Percentiles rank a stretch among this genome's conserved stretches.
phyloP scores from a whole-genome alignment of 2,113 vertebrate species.

The Xyrauchen texanus region DNA sequence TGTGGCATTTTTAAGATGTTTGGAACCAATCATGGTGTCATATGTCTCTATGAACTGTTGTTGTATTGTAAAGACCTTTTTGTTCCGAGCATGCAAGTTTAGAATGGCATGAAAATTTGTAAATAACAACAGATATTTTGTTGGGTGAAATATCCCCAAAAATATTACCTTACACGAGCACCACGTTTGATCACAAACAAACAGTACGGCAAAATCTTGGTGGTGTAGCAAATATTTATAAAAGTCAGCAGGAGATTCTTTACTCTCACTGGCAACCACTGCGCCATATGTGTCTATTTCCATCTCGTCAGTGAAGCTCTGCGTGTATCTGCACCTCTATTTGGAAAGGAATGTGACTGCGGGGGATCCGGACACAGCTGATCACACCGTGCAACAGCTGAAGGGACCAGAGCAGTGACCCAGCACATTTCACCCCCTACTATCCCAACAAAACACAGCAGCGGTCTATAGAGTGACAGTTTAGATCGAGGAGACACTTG shows the following conservation, averaged over 20 bases:
- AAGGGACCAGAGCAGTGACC: constrained; percentile 64
- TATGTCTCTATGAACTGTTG: too few species aligned
- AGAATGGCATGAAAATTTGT: too few species aligned
- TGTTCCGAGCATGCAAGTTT: too few species aligned
- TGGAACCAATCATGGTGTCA: too few species aligned
- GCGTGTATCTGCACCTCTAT: constrained; percentile 76
- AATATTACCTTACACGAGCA: too few species aligned
- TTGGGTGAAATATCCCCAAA: too few species aligned
- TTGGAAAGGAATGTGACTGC: constrained; percentile 79
- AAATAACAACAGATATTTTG: too few species aligned
- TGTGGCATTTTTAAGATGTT: too few species aligned
- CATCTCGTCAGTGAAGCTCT: constrained; percentile 64
- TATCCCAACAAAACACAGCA: constrained; percentile 6
- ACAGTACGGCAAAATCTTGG: too few species aligned
- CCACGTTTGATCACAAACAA: too few species aligned
- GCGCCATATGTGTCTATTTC: constrained; percentile 64
- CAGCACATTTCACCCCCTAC: constrained; percentile 63
- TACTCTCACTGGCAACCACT: constrained; percentile 31
- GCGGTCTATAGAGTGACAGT: not conserved
- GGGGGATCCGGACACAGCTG: constrained; percentile 68
- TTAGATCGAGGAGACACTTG: not conserved
- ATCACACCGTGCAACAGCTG: constrained; percentile 61
- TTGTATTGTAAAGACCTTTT: too few species aligned
- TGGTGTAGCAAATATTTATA: not conserved
- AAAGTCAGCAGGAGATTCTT: constrained; percentile 29